Conservation (phyloP, 2,113 vertebrate species). For the Calonectris borealis region DNA sequence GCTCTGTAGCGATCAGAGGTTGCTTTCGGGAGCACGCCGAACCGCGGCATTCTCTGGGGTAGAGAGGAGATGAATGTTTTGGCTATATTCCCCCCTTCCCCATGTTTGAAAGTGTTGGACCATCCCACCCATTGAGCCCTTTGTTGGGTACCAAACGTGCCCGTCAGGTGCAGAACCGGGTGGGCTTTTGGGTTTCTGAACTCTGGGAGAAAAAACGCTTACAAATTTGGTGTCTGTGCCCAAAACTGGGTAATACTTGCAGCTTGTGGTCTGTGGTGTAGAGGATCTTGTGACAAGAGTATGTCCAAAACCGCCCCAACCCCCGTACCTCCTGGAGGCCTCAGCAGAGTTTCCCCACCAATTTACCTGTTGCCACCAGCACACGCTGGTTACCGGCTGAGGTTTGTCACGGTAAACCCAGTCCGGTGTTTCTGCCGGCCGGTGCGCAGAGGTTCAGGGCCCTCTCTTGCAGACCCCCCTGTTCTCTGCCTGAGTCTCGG, state of each 20-base stretch:
- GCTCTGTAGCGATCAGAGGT: too few relatives aligned
- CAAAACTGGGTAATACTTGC: not conserved
- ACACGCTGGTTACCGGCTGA: fast-evolving
- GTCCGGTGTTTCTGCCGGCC: not conserved
- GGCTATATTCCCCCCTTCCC: not conserved
- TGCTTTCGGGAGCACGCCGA: not conserved
- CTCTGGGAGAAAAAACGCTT: not conserved
- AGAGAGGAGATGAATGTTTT: not conserved
- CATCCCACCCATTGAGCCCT: fast-evolving
- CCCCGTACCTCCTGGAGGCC: not conserved
- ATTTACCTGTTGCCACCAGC: not conserved
- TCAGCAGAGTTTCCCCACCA: not conserved
- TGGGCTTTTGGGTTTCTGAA: not conserved
- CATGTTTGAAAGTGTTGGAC: not conserved
- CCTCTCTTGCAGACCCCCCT: fast-evolving
- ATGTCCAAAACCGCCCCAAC: fast-evolving
- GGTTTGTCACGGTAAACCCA: not conserved
- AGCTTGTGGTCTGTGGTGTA: not conserved
- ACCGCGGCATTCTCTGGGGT: not conserved
- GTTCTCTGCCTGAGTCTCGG: not conserved
- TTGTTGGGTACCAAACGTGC: too few relatives aligned
- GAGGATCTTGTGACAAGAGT: not conserved
- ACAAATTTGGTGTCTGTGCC: not conserved
- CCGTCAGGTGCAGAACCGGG: fast-evolving
- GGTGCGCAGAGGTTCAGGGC: too few relatives aligned